These are phyloP conservation scores for Ancistrus triradiatus DNA, from an alignment of 2,113 vertebrate genomes.

Conservation along the genomic window DNA sequence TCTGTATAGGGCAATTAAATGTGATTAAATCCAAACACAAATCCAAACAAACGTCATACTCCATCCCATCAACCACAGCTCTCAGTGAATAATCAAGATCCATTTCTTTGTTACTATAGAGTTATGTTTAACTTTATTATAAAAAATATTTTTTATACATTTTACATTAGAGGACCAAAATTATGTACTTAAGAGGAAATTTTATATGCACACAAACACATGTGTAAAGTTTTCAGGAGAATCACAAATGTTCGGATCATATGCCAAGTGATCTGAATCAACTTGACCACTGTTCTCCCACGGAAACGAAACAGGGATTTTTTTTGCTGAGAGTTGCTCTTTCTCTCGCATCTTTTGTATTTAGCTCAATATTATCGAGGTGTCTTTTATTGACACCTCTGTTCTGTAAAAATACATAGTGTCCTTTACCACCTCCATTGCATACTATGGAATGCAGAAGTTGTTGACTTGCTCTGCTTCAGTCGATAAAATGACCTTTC, in stretches of 20 bases:
- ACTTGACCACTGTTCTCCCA: slow-evolving; percentile 27
- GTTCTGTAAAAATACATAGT: slow-evolving; percentile 46
- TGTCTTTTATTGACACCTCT: slow-evolving; percentile 20
- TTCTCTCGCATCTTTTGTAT: background rate
- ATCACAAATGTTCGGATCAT: slow-evolving; percentile 40
- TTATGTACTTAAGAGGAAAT: slow-evolving; percentile 62
- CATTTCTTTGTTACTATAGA: slow-evolving; percentile 34
- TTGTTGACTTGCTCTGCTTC: background rate
- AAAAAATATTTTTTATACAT: slow-evolving; percentile 64
- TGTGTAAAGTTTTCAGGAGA: slow-evolving; percentile 37
- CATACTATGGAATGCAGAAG: slow-evolving; percentile 10
- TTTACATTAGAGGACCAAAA: slow-evolving; percentile 73
- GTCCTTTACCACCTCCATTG: slow-evolving; percentile 37
- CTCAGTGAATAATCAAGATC: background rate
- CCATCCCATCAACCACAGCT: background rate
- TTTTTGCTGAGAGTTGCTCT: background rate
- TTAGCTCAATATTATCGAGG: background rate
- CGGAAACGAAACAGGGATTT: slow-evolving; percentile 36
- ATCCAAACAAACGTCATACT: too few relatives aligned
- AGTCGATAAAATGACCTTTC: too few relatives aligned
- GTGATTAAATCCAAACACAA: too few relatives aligned
- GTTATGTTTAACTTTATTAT: slow-evolving; percentile 52
- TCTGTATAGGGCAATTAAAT: slow-evolving; percentile 2
- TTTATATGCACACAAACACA: slow-evolving; percentile 45
- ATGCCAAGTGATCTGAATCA: slow-evolving; percentile 60